A percentile compares a stretch with the other conserved stretches of the same genome.
These are phyloP conservation scores for Amblyopsis rosae DNA, from an alignment of 2,113 vertebrate genomes.

Conservation along the genomic window DNA sequence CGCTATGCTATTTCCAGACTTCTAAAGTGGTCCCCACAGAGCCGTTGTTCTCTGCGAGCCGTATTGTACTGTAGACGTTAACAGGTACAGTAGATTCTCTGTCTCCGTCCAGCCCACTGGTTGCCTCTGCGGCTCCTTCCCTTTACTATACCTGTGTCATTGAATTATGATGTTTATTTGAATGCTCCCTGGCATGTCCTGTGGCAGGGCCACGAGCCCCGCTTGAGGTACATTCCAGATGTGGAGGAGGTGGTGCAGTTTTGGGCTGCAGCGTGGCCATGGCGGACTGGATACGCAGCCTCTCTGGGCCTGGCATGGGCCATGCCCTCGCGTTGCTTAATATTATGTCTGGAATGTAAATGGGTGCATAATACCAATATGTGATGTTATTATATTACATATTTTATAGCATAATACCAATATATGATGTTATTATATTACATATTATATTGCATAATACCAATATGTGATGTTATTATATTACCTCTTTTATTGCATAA, in stretches of 20 bases:
- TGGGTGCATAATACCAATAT: no score
- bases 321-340: no score
- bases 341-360: no score
- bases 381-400: no score
- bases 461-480: no score
- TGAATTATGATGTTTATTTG: constrained; percentile 26
- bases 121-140: constrained; percentile 10
- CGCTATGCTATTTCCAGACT: constrained; percentile 58
- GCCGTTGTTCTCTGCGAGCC: constrained; percentile 36
- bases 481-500: no score
- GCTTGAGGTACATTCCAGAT: constrained; percentile 9
- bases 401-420: no score
- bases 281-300: no score
- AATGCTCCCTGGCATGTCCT: background rate
- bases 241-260: background rate
- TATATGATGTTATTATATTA: no score
- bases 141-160: constrained; percentile 10
- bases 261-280: no score
- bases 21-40: constrained; percentile 46
- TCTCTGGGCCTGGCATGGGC: no score
- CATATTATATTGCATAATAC: no score
- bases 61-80: background rate
- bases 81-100: constrained; percentile 3
- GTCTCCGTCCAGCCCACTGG: constrained; percentile 5
- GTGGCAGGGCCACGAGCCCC: background rate